Percentiles rank a stretch among this genome's conserved stretches.
These are phyloP conservation scores for Craniophora ligustri DNA, from an alignment of 2,888 invertebrate species.

Conservation along the genomic window DNA sequence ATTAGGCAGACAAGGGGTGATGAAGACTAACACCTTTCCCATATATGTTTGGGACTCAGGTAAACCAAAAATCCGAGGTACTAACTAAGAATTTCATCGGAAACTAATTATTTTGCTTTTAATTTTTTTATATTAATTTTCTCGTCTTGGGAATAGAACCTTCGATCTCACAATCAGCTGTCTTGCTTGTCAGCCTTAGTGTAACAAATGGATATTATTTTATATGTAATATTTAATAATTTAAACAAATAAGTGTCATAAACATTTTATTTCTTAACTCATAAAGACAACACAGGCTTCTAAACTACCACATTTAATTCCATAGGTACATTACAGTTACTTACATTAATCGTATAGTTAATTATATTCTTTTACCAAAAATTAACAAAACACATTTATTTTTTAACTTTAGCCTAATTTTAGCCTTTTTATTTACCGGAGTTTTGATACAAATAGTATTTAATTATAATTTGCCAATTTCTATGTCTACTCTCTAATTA, in stretches of 20 bases:
- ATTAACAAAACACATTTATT: conserved; percentile 35
- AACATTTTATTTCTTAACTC: conserved; percentile 73
- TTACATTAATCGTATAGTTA: conserved; percentile 44
- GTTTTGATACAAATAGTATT: conserved; percentile 74
- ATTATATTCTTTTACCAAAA: conserved; percentile 37
- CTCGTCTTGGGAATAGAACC: no score
- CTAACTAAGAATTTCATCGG: no score
- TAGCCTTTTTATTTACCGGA: conserved; percentile 60
- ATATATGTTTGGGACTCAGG: no score
- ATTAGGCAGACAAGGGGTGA: no score
- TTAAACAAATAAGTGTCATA: conserved; percentile 50
- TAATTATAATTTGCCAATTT: conserved; percentile 33
- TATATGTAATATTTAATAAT: conserved; percentile 5
- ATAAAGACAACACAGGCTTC: conserved; percentile 69
- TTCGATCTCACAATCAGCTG: no score
- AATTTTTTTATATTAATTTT: no score
- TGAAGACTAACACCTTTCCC: no score
- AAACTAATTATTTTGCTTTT: no score
- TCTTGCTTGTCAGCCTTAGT: no score
- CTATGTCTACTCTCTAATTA: conserved; percentile 52
- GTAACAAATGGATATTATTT: no score
- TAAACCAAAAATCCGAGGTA: no score
- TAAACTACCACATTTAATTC: conserved; percentile 73
- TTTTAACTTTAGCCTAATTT: conserved; percentile 30
- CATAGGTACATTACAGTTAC: conserved; percentile 76